Base-by-base conservation (phyloP, 2,113 vertebrate species). In the Thryonomys swinderianus region DNA sequence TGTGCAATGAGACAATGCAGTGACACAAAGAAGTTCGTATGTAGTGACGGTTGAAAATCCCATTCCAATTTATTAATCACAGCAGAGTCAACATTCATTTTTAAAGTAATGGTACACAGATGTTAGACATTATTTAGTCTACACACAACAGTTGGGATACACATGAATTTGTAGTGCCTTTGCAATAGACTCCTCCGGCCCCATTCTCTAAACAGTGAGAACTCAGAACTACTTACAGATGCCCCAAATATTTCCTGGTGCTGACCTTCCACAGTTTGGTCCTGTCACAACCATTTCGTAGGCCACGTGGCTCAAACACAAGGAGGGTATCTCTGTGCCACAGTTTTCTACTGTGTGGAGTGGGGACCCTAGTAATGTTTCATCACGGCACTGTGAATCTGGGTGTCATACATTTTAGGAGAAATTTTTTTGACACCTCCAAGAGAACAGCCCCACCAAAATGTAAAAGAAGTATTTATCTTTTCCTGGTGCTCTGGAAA, bases 121-220 rank as follows among this genome's bases (percentile, higher is more conserved):
- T 95, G 89, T 93, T 87, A 80, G 62, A 91, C 64, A 42, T 45
- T 93, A 91, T 90, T 97, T 93, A 93, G 93, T 93, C 93, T 96
- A 78, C 71, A 96, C 93, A 94, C 51, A 96, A 86, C 89, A 91
- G 94, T 48, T 89, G 87, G 93, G 57, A 17, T 71, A 94, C 93
- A 87, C 37, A 86, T 80, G 91, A 96, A 95, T 86, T 71, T 86
- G 85, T 45, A n/a, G 74, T 67, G 2, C 48, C 57, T 94, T 81
- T 95, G 74, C 40, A 89, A 79, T 69, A 88, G n/a, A 88, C 40
- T 40, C 45, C 71, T 27, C 45, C 2, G 16, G 73, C 48, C 32
- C 61, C 23, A 51, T 34, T 51, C 48, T 84, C 74, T 89, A 86
- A 91, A 84, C 64, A 48, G 55, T 86, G 23, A 37, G 78, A 88